Evolutionary conservation across 2,888 invertebrate genomes (phyloP).

Genomic region (Athalia circularis): DNA sequence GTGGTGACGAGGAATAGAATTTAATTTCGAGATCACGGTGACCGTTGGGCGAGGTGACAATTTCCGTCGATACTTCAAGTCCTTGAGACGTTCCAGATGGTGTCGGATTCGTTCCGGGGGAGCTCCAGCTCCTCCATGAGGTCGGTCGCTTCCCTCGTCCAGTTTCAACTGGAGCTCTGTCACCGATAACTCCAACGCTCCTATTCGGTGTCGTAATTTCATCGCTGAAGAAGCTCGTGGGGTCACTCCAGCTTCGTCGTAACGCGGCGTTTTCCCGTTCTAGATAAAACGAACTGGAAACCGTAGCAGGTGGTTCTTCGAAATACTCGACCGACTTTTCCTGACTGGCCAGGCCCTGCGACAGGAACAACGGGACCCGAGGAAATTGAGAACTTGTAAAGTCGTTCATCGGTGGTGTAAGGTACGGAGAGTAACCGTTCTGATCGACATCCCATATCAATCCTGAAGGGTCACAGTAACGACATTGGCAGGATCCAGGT

Average conservation of each 20-base stretch:
- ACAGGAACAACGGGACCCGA: constrained; percentile 59
- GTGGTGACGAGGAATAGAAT: constrained; percentile 82
- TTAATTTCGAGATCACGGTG: constrained; percentile 87
- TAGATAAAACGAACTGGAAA: constrained; percentile 75
- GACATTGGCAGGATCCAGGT: constrained; percentile 77
- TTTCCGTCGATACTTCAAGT: constrained; percentile 85
- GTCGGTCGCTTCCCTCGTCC: constrained; percentile 30
- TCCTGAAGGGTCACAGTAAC: constrained; percentile 85
- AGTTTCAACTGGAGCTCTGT: constrained; percentile 65
- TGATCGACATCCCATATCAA: constrained; percentile 86
- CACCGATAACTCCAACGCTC: constrained; percentile 72
- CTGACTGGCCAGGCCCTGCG: constrained; percentile 52
- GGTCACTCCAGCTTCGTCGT: constrained; percentile 82
- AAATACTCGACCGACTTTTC: constrained; percentile 60
- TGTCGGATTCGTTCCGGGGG: constrained; percentile 4
- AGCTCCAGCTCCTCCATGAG: constrained; percentile 23
- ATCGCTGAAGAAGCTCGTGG: constrained; percentile 74
- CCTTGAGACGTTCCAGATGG: constrained; percentile 66
- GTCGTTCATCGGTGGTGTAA: constrained; percentile 72
- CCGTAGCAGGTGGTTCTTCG: constrained; percentile 75
- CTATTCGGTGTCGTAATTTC: constrained; percentile 67
- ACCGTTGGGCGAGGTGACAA: constrained; percentile 86
- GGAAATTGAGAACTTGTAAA: constrained; percentile 47
- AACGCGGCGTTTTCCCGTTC: constrained; percentile 69
- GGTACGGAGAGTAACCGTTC: constrained; percentile 76